phyloP scores from a whole-genome alignment of 1,140 invertebrate genomes.

The Eurytemora carolleeae region DNA sequence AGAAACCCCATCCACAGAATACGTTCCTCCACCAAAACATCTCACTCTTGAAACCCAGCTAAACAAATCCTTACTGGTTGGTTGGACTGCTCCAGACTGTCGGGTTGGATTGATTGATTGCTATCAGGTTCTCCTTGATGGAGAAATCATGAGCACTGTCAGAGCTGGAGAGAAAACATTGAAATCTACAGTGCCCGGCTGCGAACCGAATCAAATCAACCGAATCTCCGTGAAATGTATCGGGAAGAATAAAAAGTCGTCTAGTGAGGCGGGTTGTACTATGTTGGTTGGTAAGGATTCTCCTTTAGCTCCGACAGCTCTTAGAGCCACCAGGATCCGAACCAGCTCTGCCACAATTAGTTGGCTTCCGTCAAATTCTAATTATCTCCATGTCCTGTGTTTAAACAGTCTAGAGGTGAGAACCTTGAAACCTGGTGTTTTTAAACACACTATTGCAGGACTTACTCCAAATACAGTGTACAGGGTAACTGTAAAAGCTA shows the following conservation, averaged over 20 bases:
- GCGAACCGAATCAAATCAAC: slow-evolving; percentile 78
- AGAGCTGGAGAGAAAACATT: slow-evolving; percentile 72
- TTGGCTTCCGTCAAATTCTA: slow-evolving; percentile 94
- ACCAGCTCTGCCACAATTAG: slow-evolving; percentile 85
- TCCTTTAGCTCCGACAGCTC: slow-evolving; percentile 62
- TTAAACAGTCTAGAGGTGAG: slow-evolving; percentile 91
- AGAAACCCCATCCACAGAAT: not conserved
- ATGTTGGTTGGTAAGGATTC: slow-evolving; percentile 90
- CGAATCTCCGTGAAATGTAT: slow-evolving; percentile 85
- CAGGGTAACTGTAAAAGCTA: slow-evolving; percentile 81
- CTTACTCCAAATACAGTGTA: slow-evolving; percentile 86
- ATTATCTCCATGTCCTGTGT: slow-evolving; percentile 90
- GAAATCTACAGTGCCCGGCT: slow-evolving; percentile 74
- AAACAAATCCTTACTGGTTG: slow-evolving; percentile 91
- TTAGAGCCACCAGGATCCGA: slow-evolving; percentile 62
- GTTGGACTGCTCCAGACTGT: slow-evolving; percentile 64
- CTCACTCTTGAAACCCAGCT: slow-evolving; percentile 88
- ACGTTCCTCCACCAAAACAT: slow-evolving; percentile 84
- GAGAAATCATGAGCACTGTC: slow-evolving; percentile 78
- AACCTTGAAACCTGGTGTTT: slow-evolving; percentile 82
- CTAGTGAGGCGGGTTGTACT: slow-evolving; percentile 80
- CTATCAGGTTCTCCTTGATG: slow-evolving; percentile 93
- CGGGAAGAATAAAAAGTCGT: slow-evolving; percentile 62
- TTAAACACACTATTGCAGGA: slow-evolving; percentile 66
- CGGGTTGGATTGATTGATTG: slow-evolving; percentile 25